phyloP scores from a whole-genome alignment of 2,113 vertebrate genomes.

The Corythaeola cristata region DNA sequence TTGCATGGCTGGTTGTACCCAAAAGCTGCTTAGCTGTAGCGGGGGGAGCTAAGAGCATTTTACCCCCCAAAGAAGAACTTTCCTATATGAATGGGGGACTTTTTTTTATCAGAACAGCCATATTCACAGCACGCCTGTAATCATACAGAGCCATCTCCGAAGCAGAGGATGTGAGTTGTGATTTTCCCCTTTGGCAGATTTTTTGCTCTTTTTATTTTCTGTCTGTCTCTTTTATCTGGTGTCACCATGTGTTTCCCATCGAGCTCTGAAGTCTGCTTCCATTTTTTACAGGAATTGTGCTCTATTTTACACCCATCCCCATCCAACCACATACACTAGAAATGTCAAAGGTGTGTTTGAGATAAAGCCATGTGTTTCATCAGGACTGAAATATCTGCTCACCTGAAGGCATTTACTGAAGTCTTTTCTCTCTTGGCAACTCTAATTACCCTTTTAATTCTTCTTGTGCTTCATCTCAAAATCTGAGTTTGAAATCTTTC shows the following conservation, averaged over 20 bases:
- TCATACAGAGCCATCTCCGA: constrained; percentile 14
- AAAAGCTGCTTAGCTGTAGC: not conserved
- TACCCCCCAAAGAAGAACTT: not conserved
- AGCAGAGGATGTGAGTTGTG: constrained; percentile 8
- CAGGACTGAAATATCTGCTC: constrained; percentile 1
- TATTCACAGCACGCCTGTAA: not conserved
- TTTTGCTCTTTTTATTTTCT: constrained; percentile 50
- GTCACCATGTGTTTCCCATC: not conserved
- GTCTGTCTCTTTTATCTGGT: constrained; percentile 44
- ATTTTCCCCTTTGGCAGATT: constrained; percentile 45
- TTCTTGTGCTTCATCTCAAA: constrained; percentile 7
- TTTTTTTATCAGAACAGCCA: not conserved
- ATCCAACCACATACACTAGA: constrained; percentile 37
- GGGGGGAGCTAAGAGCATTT: not conserved
- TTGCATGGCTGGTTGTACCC: not conserved
- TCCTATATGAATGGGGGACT: not conserved
- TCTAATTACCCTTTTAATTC: constrained; percentile 44
- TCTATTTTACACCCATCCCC: constrained; percentile 38
- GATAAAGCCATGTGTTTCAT: constrained; percentile 2
- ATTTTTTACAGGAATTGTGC: not conserved
- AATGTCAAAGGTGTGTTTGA: constrained; percentile 54
- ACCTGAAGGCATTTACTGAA: constrained; percentile 25
- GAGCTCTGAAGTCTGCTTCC: constrained; percentile 14
- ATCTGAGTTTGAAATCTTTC: not conserved
- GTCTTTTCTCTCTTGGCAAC: not conserved